Percentiles rank a stretch among this genome's conserved stretches.
These are phyloP conservation scores for Cephonodes hylas DNA, from an alignment of 2,888 invertebrate genomes.

Conservation along the genomic window DNA sequence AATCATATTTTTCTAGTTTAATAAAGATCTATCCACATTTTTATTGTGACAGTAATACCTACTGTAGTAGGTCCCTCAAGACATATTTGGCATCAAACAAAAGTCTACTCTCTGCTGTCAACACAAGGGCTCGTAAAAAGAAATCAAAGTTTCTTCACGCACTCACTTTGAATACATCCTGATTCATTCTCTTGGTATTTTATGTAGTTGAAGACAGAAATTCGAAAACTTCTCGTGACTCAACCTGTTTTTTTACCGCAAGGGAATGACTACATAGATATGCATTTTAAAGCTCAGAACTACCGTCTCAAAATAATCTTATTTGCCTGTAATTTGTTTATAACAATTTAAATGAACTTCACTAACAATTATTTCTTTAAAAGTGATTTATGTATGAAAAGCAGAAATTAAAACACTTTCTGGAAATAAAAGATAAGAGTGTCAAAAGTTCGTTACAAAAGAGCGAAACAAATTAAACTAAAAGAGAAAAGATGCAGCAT, in stretches of 20 bases:
- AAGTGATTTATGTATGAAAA: too few species aligned
- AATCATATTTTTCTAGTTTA: too few species aligned
- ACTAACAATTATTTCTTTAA: too few species aligned
- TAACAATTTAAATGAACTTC: too few species aligned
- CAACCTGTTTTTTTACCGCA: conserved; percentile 25
- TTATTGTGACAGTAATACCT: too few species aligned
- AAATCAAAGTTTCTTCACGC: not conserved
- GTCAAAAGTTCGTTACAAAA: too few species aligned
- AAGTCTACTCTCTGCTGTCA: not conserved
- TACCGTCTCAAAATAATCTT: too few species aligned
- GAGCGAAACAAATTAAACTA: too few species aligned
- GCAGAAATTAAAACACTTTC: too few species aligned
- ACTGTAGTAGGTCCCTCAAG: not conserved
- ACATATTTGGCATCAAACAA: not conserved
- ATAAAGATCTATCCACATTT: too few species aligned
- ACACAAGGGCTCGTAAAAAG: not conserved
- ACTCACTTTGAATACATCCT: conserved; percentile 7
- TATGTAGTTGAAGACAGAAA: conserved; percentile 43
- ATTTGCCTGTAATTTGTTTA: too few species aligned
- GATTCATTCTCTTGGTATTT: conserved; percentile 48
- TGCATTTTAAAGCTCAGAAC: not conserved
- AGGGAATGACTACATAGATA: not conserved
- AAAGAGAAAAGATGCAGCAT: not conserved
- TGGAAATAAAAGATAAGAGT: too few species aligned
- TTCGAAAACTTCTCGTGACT: conserved; percentile 51